Evolutionary conservation across 2,113 vertebrate species (phyloP).

Genomic region (Typhlomys cinereus): DNA sequence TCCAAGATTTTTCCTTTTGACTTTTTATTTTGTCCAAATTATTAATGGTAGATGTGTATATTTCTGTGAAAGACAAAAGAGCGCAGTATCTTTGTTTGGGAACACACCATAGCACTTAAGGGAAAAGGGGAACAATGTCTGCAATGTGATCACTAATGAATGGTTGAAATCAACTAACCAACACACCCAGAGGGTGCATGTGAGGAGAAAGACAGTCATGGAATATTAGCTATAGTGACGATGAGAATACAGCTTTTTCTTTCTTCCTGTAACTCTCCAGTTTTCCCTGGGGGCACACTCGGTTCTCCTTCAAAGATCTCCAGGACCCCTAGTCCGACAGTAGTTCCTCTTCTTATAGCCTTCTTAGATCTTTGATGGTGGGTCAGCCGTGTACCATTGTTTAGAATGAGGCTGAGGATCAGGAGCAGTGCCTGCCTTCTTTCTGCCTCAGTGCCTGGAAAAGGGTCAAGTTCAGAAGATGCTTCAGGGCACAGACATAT

Average conservation of each 20-base stretch:
- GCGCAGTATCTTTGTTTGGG: constrained; percentile 13
- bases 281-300: background rate
- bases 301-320: background rate
- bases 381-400: background rate
- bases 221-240: background rate
- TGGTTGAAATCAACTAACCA: background rate
- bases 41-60: background rate
- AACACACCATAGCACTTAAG: background rate
- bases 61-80: background rate
- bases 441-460: constrained; percentile 18
- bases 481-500: background rate
- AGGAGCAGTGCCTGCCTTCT: background rate
- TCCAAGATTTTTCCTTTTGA: no score
- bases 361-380: constrained; percentile 17
- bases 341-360: background rate
- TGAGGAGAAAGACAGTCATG: background rate
- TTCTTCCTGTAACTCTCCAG: constrained; percentile 12
- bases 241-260: background rate
- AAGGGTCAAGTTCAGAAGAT: background rate
- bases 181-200: background rate
- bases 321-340: background rate
- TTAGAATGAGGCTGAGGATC: background rate
- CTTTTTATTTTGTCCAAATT: no score
- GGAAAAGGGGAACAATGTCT: background rate
- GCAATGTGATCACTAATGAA: constrained; percentile 30